Base-by-base conservation (phyloP, 2,113 vertebrate species). In the Chrysemys picta region DNA sequence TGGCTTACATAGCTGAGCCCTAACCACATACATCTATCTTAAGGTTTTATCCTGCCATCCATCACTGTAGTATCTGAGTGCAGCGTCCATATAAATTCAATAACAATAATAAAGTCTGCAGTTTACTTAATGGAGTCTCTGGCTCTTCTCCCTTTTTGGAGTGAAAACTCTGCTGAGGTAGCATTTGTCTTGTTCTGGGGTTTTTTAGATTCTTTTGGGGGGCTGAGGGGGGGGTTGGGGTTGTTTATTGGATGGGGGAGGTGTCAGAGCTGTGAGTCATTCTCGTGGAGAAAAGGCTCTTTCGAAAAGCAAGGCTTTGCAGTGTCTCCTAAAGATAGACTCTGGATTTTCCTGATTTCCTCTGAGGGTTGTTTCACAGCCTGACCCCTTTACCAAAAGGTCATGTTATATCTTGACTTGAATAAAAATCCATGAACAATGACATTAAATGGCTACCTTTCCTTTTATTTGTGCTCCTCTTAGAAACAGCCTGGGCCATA, bases 41-140 rank as follows among this genome's bases (percentile, higher is more conserved):
- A 87, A 54, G 53, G 22, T 62, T 91, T 93, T 35, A 1, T 92
- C 14, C 62, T 35, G 9, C 31, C 4, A 42, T 56, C 22, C 27
- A 27, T 90, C 90, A 11, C 4, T 5, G n/a, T 69, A 5, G 4
- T 65, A 25, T 49, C 9, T 52, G 80, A 88, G 72, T 65, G 62
- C 72, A 75, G 10, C 3, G 10, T 75, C 13, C 22, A 38, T 82
- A 25, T 27, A 16, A 0, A 29, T 38, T 10, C 50, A 72, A 6
- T 53, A 53, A 76, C 52, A 10, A 2, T 49, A 62, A 42, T 52
- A 82, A 95, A 47, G 27, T 87, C 84, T 29, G 49, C 35, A 89
- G 13, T 19, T 65, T 69, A 29, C 25, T 24, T 57, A 1, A 2
- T 83, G 35, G 29, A 56, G 21, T 4, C 16, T 47, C 80, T 0